phyloP scores from a whole-genome alignment of 2,888 invertebrate species.

The Epistrophe grossulariae region DNA sequence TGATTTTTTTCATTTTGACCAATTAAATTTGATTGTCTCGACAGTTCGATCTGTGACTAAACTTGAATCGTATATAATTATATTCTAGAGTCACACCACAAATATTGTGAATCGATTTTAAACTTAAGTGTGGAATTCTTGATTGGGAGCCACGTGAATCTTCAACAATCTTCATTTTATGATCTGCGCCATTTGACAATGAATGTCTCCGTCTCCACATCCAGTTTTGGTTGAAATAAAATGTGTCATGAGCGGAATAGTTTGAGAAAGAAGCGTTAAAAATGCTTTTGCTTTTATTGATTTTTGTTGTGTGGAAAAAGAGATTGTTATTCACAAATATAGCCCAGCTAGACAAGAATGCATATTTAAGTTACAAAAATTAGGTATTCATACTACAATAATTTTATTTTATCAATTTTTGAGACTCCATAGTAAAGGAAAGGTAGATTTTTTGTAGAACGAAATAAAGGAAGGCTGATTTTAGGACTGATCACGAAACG shows the following conservation, averaged over 20 bases:
- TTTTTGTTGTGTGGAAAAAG: neutral
- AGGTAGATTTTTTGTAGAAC: too few relatives aligned
- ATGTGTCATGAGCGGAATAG: slow-evolving; percentile 3
- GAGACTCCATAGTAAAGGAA: too few relatives aligned
- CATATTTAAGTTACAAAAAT: too few relatives aligned
- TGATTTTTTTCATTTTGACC: neutral
- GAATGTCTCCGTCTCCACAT: neutral
- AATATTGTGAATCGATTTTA: neutral
- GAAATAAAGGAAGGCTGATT: too few relatives aligned
- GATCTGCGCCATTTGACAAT: slow-evolving; percentile 1
- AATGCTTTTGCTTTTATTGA: neutral
- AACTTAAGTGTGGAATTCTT: neutral
- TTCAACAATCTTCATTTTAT: slow-evolving; percentile 15
- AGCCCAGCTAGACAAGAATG: too few relatives aligned
- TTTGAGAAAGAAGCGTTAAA: neutral
- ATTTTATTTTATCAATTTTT: too few relatives aligned
- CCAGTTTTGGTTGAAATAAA: slow-evolving; percentile 12
- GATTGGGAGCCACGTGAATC: slow-evolving; percentile 33
- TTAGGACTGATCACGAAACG: too few relatives aligned
- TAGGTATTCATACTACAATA: too few relatives aligned
- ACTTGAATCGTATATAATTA: neutral
- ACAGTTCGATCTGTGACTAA: neutral
- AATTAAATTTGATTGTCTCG: neutral
- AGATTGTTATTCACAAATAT: neutral
- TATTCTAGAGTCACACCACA: neutral